A percentile compares a stretch with the other conserved stretches of the same genome.
Evolutionary conservation across 2,797 vertebrate genomes (phyloP).

Genomic region (Melanogrammus aeglefinus): DNA sequence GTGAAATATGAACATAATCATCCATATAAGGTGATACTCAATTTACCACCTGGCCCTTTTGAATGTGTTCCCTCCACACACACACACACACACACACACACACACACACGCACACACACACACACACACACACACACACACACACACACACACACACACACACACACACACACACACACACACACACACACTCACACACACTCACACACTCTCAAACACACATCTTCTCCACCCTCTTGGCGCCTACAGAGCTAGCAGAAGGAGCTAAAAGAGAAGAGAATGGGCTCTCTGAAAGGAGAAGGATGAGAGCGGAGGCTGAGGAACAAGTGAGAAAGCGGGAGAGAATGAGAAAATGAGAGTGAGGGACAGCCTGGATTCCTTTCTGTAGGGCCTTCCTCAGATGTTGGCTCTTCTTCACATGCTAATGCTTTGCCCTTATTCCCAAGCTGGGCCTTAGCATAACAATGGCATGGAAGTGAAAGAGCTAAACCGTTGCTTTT

Average conservation of each 20-base stretch:
- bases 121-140: constrained; percentile 29
- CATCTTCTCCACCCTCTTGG: constrained; percentile 49
- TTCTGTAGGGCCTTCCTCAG: constrained; percentile 78
- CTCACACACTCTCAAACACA: constrained; percentile 30
- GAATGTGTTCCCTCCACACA: too few species aligned
- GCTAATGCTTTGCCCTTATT: constrained; percentile 79
- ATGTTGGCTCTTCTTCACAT: constrained; percentile 84
- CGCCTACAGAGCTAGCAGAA: constrained; percentile 64
- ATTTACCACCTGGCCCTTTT: too few species aligned
- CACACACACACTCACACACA: constrained; percentile 30
- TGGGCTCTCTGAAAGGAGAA: constrained; percentile 22
- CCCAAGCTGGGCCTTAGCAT: constrained; percentile 76
- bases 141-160: constrained; percentile 31
- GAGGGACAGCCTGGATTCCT: constrained; percentile 75
- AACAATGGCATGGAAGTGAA: constrained; percentile 80
- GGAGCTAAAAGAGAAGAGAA: constrained; percentile 50
- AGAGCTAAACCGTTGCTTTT: constrained; percentile 82
- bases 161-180: constrained; percentile 16
- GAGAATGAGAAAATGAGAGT: constrained; percentile 74
- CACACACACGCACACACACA: constrained; percentile 26
- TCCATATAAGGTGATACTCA: too few species aligned
- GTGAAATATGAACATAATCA: too few species aligned
- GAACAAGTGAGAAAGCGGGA: constrained; percentile 70
- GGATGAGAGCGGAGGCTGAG: constrained; percentile 39
- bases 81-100: constrained; percentile 25